Conservation (phyloP, 2,888 invertebrate species). For the Papilio gigon region DNA sequence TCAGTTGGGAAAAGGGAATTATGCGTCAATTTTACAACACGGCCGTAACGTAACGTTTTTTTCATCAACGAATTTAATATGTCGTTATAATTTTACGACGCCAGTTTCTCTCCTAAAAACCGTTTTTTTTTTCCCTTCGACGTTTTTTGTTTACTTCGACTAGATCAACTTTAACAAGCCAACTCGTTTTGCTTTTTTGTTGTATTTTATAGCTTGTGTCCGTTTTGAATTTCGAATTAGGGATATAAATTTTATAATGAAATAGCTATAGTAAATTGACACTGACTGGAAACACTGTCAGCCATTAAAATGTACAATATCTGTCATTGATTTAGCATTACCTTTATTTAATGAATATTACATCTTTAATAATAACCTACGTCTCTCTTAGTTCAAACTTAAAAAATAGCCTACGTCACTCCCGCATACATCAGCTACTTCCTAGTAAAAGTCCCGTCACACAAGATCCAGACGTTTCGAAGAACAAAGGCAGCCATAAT, state of each 20-base stretch:
- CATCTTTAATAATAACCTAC: too few species aligned
- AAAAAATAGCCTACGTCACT: too few species aligned
- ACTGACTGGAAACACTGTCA: background rate
- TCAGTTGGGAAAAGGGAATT: constrained; percentile 49
- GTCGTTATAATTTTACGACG: constrained; percentile 57
- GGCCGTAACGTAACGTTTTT: constrained; percentile 48
- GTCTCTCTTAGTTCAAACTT: too few species aligned
- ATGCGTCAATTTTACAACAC: constrained; percentile 64
- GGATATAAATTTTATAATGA: background rate
- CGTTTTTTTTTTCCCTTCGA: constrained; percentile 19
- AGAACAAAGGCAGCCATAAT: too few species aligned
- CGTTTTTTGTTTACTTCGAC: constrained; percentile 25
- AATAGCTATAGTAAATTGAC: background rate
- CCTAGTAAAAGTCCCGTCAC: too few species aligned
- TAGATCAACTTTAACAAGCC: constrained; percentile 29
- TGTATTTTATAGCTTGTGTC: constrained; percentile 30
- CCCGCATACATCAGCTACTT: too few species aligned
- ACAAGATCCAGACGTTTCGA: too few species aligned
- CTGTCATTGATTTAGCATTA: too few species aligned
- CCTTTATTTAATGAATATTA: too few species aligned
- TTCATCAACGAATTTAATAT: constrained; percentile 41
- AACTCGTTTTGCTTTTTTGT: constrained; percentile 13
- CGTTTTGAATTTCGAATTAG: constrained; percentile 20
- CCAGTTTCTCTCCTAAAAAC: constrained; percentile 27
- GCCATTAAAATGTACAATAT: too few species aligned